A percentile compares a stretch with the other conserved stretches of the same genome.
phyloP scores from a whole-genome alignment of 2,797 vertebrate genomes.

The Trachops cirrhosus region DNA sequence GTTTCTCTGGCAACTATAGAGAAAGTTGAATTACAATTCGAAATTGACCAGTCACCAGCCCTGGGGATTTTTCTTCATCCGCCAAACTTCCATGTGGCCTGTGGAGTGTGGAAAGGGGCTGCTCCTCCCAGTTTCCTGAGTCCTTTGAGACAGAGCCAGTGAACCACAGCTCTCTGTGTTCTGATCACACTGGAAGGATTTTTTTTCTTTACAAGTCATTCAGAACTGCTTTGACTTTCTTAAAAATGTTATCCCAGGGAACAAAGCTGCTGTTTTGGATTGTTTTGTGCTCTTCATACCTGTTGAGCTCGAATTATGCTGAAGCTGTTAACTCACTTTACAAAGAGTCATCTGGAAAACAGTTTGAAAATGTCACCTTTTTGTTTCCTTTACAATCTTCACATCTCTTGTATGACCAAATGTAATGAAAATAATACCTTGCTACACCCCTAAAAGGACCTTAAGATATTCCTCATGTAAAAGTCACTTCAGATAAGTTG shows the following conservation, averaged over 20 bases:
- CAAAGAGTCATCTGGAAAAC: conserved; percentile 47
- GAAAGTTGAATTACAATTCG: conserved; percentile 62
- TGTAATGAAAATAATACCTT: neutral
- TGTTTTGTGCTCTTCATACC: conserved; percentile 55
- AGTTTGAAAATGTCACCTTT: conserved; percentile 29
- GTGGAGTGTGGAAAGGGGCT: conserved; percentile 54
- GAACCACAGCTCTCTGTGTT: conserved; percentile 64
- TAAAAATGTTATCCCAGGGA: conserved; percentile 43
- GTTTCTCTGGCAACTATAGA: conserved; percentile 68
- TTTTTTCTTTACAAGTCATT: conserved; percentile 35
- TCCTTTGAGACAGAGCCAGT: conserved; percentile 66
- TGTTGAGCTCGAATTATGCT: conserved; percentile 47
- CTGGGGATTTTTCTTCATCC: conserved; percentile 29
- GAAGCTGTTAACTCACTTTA: conserved; percentile 37
- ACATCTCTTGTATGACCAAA: neutral
- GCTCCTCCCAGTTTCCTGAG: conserved; percentile 60
- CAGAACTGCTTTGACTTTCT: conserved; percentile 49
- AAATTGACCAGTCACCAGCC: conserved; percentile 55
- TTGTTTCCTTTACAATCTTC: conserved; percentile 15
- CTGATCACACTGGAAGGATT: conserved; percentile 48
- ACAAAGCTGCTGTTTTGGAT: conserved; percentile 37
- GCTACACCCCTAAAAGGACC: neutral
- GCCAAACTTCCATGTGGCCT: conserved; percentile 37
- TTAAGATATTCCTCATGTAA: neutral
- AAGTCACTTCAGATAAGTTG: neutral